Conservation (phyloP, 2,113 vertebrate genomes). For the Trogon melanurus region DNA sequence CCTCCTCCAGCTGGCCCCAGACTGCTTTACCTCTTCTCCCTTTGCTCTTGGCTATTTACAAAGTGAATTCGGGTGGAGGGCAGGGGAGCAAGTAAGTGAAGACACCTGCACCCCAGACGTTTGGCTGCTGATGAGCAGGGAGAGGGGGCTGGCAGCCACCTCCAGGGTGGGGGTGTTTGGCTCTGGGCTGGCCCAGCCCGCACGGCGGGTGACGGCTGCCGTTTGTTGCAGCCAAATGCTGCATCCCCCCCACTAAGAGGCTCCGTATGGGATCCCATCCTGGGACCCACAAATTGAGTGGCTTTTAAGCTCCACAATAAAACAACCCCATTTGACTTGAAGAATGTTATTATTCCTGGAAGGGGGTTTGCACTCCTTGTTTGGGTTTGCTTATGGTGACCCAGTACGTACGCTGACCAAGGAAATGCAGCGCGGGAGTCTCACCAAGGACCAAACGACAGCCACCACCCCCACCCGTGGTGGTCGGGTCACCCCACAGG, state of each 20-base stretch:
- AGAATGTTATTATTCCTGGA: background rate
- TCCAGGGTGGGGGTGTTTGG: background rate
- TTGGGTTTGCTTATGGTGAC: background rate
- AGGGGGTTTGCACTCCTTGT: background rate
- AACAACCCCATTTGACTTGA: slow-evolving; percentile 7
- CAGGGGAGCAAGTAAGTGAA: background rate
- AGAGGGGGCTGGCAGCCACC: background rate
- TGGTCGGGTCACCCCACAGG: background rate
- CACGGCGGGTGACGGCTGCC: background rate
- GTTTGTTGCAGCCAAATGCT: background rate
- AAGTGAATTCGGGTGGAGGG: background rate
- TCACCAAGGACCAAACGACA: background rate
- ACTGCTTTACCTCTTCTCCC: background rate
- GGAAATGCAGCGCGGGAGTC: background rate
- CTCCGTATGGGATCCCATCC: background rate
- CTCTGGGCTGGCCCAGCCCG: background rate
- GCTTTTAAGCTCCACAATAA: slow-evolving; percentile 39
- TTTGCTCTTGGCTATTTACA: background rate
- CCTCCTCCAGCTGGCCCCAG: background rate
- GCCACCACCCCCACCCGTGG: rapidly evolving
- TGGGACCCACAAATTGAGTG: rapidly evolving
- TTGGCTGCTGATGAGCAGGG: rapidly evolving
- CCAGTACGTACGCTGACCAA: rapidly evolving
- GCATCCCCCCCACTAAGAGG: background rate
- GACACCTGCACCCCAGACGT: background rate